Evolutionary conservation across 2,113 vertebrate species (phyloP).

Genomic region (Oreocharis arfaki): DNA sequence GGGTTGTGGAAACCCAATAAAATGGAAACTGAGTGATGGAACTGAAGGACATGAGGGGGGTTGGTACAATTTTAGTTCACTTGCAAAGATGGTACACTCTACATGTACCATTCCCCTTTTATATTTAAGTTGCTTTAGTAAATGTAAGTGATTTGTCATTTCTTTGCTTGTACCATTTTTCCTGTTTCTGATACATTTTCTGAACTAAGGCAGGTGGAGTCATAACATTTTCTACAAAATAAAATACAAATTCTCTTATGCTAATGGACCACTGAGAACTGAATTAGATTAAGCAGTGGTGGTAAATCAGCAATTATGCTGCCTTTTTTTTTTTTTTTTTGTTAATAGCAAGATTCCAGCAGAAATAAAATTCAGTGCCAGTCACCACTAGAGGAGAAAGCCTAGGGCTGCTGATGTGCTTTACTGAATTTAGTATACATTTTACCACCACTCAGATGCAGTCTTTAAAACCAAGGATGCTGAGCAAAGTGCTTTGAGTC

Average conservation of each 20-base stretch:
- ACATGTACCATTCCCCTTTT: neutral
- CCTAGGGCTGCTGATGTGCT: neutral
- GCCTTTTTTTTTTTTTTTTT: neutral
- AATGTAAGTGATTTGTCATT: neutral
- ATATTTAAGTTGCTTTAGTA: neutral
- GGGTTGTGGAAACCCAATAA: neutral
- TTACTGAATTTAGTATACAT: neutral
- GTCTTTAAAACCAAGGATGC: conserved; percentile 1
- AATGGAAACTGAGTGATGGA: neutral
- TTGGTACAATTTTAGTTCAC: neutral
- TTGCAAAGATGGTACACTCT: neutral
- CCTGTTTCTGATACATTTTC: neutral
- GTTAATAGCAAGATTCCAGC: neutral
- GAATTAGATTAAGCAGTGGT: conserved; percentile 67
- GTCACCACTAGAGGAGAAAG: neutral
- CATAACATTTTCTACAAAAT: conserved; percentile 62
- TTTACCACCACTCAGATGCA: conserved; percentile 10
- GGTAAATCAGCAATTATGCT: conserved; percentile 63
- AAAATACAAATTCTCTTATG: conserved; percentile 66
- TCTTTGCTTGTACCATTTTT: neutral
- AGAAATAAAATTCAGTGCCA: conserved; percentile 39
- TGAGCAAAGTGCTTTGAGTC: conserved; percentile 15
- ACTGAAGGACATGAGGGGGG: fast-evolving
- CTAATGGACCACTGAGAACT: conserved; percentile 63
- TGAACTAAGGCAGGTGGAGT: conserved; percentile 57